phyloP scores from a whole-genome alignment of 2,888 invertebrate genomes.

The Heliothis peltigera region DNA sequence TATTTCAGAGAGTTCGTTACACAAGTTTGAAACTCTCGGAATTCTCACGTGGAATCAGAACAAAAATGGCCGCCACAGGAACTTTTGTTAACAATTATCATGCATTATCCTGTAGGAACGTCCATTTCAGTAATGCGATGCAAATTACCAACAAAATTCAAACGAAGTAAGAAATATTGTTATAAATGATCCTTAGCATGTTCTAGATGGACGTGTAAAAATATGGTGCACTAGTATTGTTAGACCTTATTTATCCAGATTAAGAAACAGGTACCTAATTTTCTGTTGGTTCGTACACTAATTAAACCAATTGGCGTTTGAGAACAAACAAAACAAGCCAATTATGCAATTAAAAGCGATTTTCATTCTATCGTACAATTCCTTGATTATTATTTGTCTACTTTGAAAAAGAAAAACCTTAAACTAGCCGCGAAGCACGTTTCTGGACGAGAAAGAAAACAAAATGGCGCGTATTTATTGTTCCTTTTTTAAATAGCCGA shows the following conservation, averaged over 20 bases:
- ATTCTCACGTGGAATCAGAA: slow-evolving; percentile 51
- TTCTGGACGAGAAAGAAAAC: slow-evolving; percentile 39
- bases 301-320: slow-evolving; percentile 6
- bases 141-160: slow-evolving; percentile 62
- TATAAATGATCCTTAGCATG: too few species aligned
- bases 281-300: neutral
- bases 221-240: too few species aligned
- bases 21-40: slow-evolving; percentile 38
- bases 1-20: slow-evolving; percentile 27
- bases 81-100: slow-evolving; percentile 78
- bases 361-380: slow-evolving; percentile 8
- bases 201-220: too few species aligned
- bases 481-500: slow-evolving; percentile 45
- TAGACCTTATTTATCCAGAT: slow-evolving; percentile 8
- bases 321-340: slow-evolving; percentile 2
- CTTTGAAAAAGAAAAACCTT: slow-evolving; percentile 27
- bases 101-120: slow-evolving; percentile 68
- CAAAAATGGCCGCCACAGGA: slow-evolving; percentile 55
- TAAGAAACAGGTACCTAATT: neutral
- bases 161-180: slow-evolving; percentile 19
- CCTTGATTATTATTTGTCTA: slow-evolving; percentile 33
- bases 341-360: slow-evolving; percentile 21
- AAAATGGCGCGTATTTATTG: slow-evolving; percentile 35
- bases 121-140: slow-evolving; percentile 64
- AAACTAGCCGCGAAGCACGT: slow-evolving; percentile 44